Evolutionary conservation across 2,797 vertebrate genomes (phyloP).

Genomic region (Vultur gryphus): DNA sequence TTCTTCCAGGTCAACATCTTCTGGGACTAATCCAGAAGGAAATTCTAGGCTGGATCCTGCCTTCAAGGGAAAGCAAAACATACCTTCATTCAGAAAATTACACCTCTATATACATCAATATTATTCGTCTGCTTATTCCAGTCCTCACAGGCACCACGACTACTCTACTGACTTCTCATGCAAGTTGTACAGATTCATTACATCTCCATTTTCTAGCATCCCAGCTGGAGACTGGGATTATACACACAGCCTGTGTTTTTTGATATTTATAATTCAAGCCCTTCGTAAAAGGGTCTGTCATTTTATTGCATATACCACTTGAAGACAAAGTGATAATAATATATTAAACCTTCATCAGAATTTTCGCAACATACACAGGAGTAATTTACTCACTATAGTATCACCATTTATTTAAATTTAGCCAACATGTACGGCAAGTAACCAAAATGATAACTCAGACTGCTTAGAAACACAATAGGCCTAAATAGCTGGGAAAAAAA

Average conservation of each 20-base stretch:
- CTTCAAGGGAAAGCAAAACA: conserved; percentile 60
- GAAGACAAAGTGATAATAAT: not conserved
- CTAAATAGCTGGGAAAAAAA: not conserved
- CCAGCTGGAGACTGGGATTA: not conserved
- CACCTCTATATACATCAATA: not conserved
- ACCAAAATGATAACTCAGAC: not conserved
- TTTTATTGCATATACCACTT: not conserved
- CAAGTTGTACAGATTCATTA: not conserved
- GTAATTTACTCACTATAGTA: not conserved
- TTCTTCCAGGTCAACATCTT: conserved; percentile 57
- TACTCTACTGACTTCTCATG: not conserved
- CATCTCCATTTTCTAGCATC: not conserved
- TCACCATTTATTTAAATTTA: not conserved
- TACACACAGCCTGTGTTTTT: not conserved
- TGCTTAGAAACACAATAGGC: not conserved
- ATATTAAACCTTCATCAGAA: not conserved
- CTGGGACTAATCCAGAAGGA: conserved; percentile 31
- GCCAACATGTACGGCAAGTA: not conserved
- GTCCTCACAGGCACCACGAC: not conserved
- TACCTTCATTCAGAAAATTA: not conserved
- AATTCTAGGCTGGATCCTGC: conserved; percentile 57
- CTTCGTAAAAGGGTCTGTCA: not conserved
- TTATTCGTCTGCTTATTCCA: not conserved
- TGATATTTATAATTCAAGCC: not conserved
- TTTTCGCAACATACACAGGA: not conserved